A percentile compares a stretch with the other conserved stretches of the same genome.
Conservation (phyloP, 2,797 vertebrate genomes). For the Neosilurus hyrtlii region DNA sequence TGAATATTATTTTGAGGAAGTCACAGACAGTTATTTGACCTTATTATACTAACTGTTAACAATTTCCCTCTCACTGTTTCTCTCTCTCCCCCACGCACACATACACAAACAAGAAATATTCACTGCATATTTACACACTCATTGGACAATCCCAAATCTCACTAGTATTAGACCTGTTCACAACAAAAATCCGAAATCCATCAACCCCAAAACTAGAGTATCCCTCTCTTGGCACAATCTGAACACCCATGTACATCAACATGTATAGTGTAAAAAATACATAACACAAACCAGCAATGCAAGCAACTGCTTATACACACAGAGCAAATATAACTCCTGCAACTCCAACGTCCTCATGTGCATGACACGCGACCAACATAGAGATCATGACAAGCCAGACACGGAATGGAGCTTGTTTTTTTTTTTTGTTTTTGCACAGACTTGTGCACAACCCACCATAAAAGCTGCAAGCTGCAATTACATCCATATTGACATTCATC, state of each 20-base stretch:
- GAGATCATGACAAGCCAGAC: constrained; percentile 28
- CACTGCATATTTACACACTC: background rate
- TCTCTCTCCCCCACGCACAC: background rate
- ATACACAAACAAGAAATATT: background rate
- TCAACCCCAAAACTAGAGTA: background rate
- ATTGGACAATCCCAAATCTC: background rate
- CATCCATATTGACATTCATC: constrained; percentile 70
- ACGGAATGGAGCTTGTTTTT: constrained; percentile 11
- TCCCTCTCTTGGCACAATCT: background rate
- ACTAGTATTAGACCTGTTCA: background rate
- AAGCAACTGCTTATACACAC: background rate
- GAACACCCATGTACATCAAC: background rate
- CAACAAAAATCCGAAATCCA: background rate
- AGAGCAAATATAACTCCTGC: background rate
- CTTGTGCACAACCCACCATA: constrained; percentile 56
- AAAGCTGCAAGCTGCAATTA: constrained; percentile 67
- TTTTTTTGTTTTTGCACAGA: constrained; percentile 1
- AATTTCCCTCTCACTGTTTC: background rate
- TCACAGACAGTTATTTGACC: background rate
- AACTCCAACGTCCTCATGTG: constrained; percentile 26
- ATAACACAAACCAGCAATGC: background rate
- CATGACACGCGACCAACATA: constrained; percentile 24
- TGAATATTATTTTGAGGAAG: background rate
- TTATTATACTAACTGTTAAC: background rate
- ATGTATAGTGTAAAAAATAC: background rate